These are phyloP conservation scores for Molossus alvarezi DNA, from an alignment of 2,797 vertebrate genomes.

Conservation along the genomic window DNA sequence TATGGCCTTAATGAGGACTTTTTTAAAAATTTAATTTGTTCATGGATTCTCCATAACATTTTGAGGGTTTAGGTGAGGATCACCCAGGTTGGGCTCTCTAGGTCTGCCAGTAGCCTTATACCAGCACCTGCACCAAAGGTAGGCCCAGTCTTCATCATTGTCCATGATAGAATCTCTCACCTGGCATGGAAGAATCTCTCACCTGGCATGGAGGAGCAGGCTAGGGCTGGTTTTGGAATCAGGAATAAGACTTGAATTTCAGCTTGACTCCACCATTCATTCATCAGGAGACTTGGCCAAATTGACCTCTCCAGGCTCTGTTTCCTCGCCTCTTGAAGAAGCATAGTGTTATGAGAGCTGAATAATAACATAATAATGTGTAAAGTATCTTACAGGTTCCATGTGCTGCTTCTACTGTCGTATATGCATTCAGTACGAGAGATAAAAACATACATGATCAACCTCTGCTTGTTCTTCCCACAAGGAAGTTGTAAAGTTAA, in stretches of 20 bases:
- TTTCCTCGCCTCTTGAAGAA: not conserved
- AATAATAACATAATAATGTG: not conserved
- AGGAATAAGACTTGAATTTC: not conserved
- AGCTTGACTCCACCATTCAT: not conserved
- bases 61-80: not conserved
- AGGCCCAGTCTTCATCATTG: not conserved
- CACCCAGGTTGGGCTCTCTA: not conserved
- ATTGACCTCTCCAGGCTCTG: not conserved
- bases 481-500: slow-evolving; percentile 82
- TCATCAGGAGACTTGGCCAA: not conserved
- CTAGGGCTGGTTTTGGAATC: not conserved
- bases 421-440: not conserved
- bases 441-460: slow-evolving; percentile 12
- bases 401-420: not conserved
- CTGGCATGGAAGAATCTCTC: not conserved
- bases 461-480: slow-evolving; percentile 65
- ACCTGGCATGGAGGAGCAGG: not conserved
- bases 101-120: not conserved
- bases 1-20: slow-evolving; percentile 28
- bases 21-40: slow-evolving; percentile 15
- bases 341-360: not conserved
- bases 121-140: not conserved
- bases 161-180: not conserved
- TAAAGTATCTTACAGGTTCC: not conserved
- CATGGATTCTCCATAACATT: not conserved